Percentiles rank a stretch among this genome's conserved stretches.
Conservation (phyloP, 2,797 vertebrate species). For the Tiaroga cobitis region DNA sequence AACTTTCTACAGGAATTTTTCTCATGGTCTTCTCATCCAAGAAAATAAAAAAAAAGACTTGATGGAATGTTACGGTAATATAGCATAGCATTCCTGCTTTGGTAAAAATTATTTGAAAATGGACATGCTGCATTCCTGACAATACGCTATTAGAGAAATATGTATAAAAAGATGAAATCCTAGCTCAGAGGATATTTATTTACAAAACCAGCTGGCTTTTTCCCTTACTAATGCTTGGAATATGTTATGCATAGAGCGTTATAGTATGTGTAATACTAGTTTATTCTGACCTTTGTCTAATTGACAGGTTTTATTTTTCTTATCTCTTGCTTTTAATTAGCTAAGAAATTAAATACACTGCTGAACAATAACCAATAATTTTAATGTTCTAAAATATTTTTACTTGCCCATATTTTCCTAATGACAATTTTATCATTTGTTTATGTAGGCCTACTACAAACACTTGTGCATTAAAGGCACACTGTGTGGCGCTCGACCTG, state of each 20-base stretch:
- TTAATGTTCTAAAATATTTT: background rate
- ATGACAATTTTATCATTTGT: background rate
- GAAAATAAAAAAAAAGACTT: background rate
- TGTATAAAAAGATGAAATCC: background rate
- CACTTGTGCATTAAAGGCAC: background rate
- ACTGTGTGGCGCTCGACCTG: too few species aligned
- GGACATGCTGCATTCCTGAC: background rate
- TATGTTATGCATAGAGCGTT: background rate
- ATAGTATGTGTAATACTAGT: background rate
- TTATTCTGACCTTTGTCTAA: background rate
- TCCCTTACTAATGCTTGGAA: background rate
- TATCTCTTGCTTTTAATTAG: background rate
- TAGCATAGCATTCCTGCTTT: conserved; percentile 30
- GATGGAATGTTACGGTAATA: conserved; percentile 41
- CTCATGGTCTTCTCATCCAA: background rate
- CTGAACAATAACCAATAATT: background rate
- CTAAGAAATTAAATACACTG: background rate
- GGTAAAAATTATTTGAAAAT: background rate
- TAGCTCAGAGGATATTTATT: background rate
- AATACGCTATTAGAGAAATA: background rate
- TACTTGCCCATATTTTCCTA: background rate
- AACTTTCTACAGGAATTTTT: too few species aligned
- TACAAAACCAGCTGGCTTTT: background rate
- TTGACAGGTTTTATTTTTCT: background rate
- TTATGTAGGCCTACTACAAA: background rate